Percentiles rank a stretch among this genome's conserved stretches.
Evolutionary conservation across 2,113 vertebrate species (phyloP).

Genomic region (Boulengeromyrus knoepffleri): DNA sequence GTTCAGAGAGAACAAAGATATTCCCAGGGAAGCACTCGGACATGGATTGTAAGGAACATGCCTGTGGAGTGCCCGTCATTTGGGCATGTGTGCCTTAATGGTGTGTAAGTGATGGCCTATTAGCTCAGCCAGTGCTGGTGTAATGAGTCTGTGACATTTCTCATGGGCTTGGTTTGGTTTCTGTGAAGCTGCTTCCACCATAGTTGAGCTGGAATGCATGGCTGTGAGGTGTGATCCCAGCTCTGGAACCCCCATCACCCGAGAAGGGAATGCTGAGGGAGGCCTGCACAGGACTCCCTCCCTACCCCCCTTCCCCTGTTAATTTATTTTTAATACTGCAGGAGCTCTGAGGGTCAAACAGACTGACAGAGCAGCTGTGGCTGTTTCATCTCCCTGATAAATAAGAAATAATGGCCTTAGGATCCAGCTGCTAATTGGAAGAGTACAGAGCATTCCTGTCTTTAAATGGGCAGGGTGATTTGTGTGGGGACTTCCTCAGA

Average conservation of each 20-base stretch:
- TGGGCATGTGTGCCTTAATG: not conserved
- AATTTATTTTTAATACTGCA: conserved; percentile 25
- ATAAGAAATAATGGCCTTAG: conserved; percentile 20
- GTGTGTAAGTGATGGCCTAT: not conserved
- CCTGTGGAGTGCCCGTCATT: not conserved
- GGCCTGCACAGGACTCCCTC: not conserved
- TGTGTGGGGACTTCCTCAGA: not conserved
- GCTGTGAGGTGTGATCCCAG: not conserved
- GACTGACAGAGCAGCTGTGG: conserved; percentile 17
- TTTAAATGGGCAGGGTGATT: not conserved
- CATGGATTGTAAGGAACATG: not conserved
- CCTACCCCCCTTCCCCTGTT: conserved; percentile 14
- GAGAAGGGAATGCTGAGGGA: not conserved
- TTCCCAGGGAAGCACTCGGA: not conserved
- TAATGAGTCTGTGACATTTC: not conserved
- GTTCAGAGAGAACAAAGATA: not conserved
- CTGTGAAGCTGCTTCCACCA: not conserved
- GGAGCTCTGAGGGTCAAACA: conserved; percentile 26
- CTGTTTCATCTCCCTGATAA: conserved; percentile 21
- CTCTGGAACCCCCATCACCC: not conserved
- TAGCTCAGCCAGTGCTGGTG: not conserved
- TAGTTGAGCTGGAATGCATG: not conserved
- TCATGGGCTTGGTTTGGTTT: not conserved
- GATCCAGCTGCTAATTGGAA: conserved; percentile 8
- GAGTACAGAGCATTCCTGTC: not conserved